Conservation (phyloP, 2,888 invertebrate species). For the Abrostola tripartita region DNA sequence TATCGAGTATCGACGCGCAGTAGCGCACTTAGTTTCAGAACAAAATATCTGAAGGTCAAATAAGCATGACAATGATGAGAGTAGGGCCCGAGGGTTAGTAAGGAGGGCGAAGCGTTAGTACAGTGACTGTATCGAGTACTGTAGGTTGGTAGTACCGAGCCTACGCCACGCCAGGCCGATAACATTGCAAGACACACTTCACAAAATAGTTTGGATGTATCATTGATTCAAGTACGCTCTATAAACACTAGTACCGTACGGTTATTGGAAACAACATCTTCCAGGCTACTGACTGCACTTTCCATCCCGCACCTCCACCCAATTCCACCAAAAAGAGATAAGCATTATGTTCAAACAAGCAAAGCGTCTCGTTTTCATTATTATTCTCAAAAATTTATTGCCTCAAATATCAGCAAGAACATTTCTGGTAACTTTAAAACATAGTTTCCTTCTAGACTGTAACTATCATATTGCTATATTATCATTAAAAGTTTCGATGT, state of each 20-base stretch:
- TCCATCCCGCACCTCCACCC: not conserved
- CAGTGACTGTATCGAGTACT: slow-evolving; percentile 22
- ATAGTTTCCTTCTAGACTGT: no score
- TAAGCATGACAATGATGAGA: not conserved
- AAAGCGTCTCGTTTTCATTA: not conserved
- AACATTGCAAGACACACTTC: not conserved
- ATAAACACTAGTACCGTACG: not conserved
- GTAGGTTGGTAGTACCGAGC: slow-evolving; percentile 5
- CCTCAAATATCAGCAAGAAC: no score
- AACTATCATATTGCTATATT: no score
- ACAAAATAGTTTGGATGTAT: slow-evolving; percentile 24
- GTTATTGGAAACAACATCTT: not conserved
- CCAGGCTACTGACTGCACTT: not conserved
- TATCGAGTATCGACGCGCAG: not conserved
- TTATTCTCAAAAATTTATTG: no score
- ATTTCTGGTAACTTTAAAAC: no score
- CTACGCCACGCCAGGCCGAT: not conserved
- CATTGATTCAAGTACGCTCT: slow-evolving; percentile 3
- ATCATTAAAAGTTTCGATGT: no score
- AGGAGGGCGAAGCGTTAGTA: slow-evolving; percentile 44
- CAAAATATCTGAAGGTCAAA: no score
- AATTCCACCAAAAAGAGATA: not conserved
- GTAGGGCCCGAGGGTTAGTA: slow-evolving; percentile 26
- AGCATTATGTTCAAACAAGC: not conserved
- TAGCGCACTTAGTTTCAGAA: not conserved